These are phyloP conservation scores for Macroglossus sobrinus DNA, from an alignment of 2,113 vertebrate genomes.

Conservation along the genomic window DNA sequence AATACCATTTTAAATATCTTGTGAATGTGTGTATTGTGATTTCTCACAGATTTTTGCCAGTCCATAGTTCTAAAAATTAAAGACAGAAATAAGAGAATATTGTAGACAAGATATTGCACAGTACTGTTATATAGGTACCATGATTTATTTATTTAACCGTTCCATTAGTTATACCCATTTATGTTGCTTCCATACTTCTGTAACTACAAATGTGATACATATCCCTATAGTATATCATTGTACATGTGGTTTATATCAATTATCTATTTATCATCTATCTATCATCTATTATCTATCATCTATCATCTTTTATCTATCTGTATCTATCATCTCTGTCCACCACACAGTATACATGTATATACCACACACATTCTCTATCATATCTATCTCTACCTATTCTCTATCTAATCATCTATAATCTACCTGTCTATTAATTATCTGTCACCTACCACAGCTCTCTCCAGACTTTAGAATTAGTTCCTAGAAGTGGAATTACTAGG, in stretches of 20 bases:
- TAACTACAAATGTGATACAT: not conserved
- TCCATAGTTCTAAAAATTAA: not conserved
- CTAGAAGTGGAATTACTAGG: not conserved
- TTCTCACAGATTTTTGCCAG: not conserved
- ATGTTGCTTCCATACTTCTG: not conserved
- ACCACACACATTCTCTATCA: too few relatives aligned
- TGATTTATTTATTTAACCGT: not conserved
- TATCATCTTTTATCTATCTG: too few relatives aligned
- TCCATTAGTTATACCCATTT: not conserved
- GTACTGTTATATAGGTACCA: not conserved
- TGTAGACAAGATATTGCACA: not conserved
- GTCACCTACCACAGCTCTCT: not conserved
- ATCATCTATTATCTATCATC: too few relatives aligned
- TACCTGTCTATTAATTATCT: not conserved
- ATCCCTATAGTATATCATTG: not conserved
- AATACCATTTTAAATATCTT: not conserved
- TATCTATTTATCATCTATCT: too few relatives aligned
- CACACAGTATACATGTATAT: not conserved
- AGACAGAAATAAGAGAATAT: not conserved
- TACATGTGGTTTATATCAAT: not conserved
- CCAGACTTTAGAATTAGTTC: not conserved
- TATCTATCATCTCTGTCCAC: not conserved
- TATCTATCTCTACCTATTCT: not conserved
- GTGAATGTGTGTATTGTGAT: not conserved
- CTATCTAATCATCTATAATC: not conserved